Evolutionary conservation across 2,797 vertebrate species (phyloP).

Genomic region (Kryptolebias ocellatus): DNA sequence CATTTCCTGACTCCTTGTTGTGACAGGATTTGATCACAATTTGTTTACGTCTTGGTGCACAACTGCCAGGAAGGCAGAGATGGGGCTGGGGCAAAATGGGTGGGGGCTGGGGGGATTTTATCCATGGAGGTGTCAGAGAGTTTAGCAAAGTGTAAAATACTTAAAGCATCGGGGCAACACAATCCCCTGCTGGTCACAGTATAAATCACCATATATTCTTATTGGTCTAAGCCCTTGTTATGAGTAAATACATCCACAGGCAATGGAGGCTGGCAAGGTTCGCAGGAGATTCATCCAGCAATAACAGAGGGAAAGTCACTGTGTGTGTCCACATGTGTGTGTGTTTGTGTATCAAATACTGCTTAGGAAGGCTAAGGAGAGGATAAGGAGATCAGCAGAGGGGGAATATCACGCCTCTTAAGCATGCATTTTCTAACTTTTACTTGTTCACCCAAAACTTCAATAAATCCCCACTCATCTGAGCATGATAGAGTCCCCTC

Average conservation of each 20-base stretch:
- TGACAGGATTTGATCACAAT: constrained; percentile 21
- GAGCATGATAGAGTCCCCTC: constrained; percentile 62
- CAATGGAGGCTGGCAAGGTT: constrained; percentile 76
- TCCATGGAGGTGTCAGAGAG: constrained; percentile 70
- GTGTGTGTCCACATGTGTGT: constrained; percentile 35
- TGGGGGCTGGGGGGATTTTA: constrained; percentile 57
- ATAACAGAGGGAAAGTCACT: constrained; percentile 50
- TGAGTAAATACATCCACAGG: constrained; percentile 83
- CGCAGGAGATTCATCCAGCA: constrained; percentile 73
- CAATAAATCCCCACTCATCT: constrained; percentile 73
- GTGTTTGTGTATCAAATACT: constrained; percentile 47
- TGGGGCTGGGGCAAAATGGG: constrained; percentile 38
- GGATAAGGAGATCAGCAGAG: constrained; percentile 81
- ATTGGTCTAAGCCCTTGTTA: constrained; percentile 85
- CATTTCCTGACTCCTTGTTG: constrained; percentile 11
- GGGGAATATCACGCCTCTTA: constrained; percentile 80
- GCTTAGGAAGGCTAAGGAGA: constrained; percentile 79
- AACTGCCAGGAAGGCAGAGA: constrained; percentile 36
- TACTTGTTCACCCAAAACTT: constrained; percentile 71
- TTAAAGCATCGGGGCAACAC: constrained; percentile 80
- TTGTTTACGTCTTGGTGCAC: constrained; percentile 60
- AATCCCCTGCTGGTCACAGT: constrained; percentile 79
- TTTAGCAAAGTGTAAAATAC: constrained; percentile 84
- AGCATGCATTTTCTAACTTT: constrained; percentile 80
- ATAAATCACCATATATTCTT: constrained; percentile 86